Conservation (phyloP, 2,113 vertebrate species). For the Zootoca vivipara region DNA sequence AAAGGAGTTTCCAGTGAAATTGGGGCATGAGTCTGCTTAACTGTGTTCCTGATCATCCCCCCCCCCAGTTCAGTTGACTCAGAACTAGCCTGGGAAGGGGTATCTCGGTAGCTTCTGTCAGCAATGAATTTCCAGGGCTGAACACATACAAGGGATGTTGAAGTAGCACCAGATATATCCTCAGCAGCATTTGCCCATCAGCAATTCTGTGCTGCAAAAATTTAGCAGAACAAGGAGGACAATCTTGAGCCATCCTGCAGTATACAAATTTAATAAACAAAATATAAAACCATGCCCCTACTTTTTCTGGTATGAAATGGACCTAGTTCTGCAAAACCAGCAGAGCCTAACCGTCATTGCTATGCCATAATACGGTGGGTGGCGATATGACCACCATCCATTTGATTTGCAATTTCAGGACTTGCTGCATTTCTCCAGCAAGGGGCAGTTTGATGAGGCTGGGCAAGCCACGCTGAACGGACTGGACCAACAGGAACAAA, state of each 20-base stretch:
- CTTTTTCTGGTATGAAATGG: not conserved
- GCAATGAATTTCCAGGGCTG: not conserved
- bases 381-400: conserved; percentile 59
- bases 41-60: not conserved
- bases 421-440: conserved; percentile 85
- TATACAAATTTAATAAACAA: not conserved
- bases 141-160: not conserved
- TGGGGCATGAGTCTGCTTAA: too few species aligned
- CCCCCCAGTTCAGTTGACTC: not conserved
- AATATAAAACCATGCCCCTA: not conserved
- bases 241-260: not conserved
- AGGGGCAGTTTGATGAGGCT: conserved; percentile 83
- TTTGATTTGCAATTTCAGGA: conserved; percentile 82
- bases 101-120: not conserved
- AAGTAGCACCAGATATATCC: not conserved
- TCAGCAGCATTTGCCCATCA: not conserved
- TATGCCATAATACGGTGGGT: conserved; percentile 34
- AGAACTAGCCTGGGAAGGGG: not conserved
- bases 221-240: not conserved
- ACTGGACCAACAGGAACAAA: conserved; percentile 82
- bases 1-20: rapidly evolving
- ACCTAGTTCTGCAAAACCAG: not conserved
- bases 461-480: conserved; percentile 81
- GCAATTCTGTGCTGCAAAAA: not conserved
- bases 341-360: not conserved